Evolutionary conservation across 2,888 invertebrate genomes (phyloP), one percentile per base, ranked within the genome.

Genomic region (Papilio protenor): DNA sequence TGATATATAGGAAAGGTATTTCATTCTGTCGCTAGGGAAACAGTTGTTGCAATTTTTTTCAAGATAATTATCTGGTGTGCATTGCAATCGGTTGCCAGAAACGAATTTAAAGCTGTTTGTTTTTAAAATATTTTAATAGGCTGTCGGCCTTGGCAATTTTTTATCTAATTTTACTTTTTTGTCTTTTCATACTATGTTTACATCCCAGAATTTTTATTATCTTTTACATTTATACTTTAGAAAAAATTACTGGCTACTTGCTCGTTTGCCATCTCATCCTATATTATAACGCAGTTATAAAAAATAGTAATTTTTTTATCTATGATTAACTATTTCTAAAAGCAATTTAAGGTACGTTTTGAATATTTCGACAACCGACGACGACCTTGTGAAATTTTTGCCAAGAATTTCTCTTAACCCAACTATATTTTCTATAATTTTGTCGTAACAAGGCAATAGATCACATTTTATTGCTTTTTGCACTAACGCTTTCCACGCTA

Each of bases 381-480:
- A 21, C 11, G 73, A n/a, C 70, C 70, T 77, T 77, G 77, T 47
- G 71, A 75, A 27, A 47, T 66, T 75, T 71, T 78, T 75, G 78
- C 75, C 61, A 73, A 73, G 75, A 75, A 78, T 78, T 78, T 78
- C 57, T 73, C 45, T 45, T 61, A 78, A 75, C 40, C 55, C 66
- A 18, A 69, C 59, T 40, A 49, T 21, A 59, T 78, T 66, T 77
- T 76, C 73, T 73, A 73, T 73, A 73, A 76, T 76, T 76, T 59
- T 76, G 66, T 72, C 59, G 76, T 78, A 76, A 78, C 76, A 69
- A 72, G 76, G 59, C 75, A 69, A 76, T 78, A 76, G 66, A 78
- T 78, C 78, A 78, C 78, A 73, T 66, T 78, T 78, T 78, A 78
- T 78, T 78, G 73, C 78, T 78, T 75, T 78, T 73, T 69, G 78